phyloP scores from a whole-genome alignment of 2,113 vertebrate genomes.

The Forbesichthys papilliferus region DNA sequence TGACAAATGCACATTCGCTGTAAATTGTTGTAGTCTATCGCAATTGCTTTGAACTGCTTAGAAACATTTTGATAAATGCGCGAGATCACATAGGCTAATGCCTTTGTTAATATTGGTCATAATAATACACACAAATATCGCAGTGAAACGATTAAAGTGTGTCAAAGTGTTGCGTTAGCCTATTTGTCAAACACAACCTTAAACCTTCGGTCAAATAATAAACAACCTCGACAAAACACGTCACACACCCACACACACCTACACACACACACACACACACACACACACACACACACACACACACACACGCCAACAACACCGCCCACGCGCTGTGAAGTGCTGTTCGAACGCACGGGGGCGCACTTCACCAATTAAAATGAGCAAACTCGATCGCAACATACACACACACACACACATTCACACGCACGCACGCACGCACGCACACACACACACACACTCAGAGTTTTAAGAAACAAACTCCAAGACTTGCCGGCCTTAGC shows the following conservation, averaged over 20 bases:
- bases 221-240: not conserved
- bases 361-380: slow-evolving; percentile 59
- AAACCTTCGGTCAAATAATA: not conserved
- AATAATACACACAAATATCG: too few species aligned
- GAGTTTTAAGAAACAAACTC: slow-evolving; percentile 56
- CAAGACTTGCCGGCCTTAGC: slow-evolving; percentile 35
- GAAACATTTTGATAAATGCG: not conserved
- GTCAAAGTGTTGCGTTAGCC: too few species aligned
- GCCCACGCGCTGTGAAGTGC: not conserved
- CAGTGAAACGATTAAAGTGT: too few species aligned
- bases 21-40: not conserved
- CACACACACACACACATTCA: slow-evolving; percentile 23
- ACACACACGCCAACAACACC: not conserved
- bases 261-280: not conserved
- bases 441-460: slow-evolving; percentile 29
- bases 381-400: not conserved
- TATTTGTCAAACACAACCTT: too few species aligned
- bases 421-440: slow-evolving; percentile 26
- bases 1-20: too few species aligned
- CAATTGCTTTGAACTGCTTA: not conserved
- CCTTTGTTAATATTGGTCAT: too few species aligned
- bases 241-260: not conserved
- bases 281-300: not conserved
- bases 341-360: slow-evolving; percentile 67
- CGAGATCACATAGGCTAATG: too few species aligned